These are phyloP conservation scores for Dromococcyx pavoninus DNA, from an alignment of 2,797 vertebrate species.

Conservation along the genomic window DNA sequence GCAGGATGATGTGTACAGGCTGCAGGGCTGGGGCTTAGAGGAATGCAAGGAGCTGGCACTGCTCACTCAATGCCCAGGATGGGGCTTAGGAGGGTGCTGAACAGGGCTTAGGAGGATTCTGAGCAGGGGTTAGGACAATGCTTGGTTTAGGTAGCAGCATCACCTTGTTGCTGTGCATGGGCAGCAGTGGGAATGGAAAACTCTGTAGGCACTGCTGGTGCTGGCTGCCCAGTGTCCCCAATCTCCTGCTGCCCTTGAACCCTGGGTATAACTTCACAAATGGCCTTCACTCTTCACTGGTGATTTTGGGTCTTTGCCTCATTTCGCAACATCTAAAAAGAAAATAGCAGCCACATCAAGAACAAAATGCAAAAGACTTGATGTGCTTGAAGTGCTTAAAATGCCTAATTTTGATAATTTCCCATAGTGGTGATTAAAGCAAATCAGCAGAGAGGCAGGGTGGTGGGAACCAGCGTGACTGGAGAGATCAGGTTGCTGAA, in stretches of 20 bases:
- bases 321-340: not conserved
- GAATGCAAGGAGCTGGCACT: rapidly evolving
- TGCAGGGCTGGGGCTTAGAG: not conserved
- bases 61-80: too few relatives aligned
- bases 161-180: not conserved
- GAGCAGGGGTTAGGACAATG: not conserved
- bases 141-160: not conserved
- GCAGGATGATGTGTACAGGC: rapidly evolving
- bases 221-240: not conserved
- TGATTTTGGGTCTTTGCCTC: not conserved
- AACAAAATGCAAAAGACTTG: not conserved
- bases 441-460: not conserved
- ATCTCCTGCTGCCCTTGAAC: not conserved
- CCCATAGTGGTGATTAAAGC: rapidly evolving
- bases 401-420: not conserved
- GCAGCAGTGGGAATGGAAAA: not conserved
- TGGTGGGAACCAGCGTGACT: rapidly evolving
- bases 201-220: not conserved
- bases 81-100: not conserved
- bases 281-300: rapidly evolving
- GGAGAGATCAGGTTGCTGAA: not conserved
- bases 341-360: rapidly evolving
- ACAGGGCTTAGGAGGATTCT: too few relatives aligned
- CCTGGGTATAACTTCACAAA: not conserved
- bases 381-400: not conserved